Base-by-base conservation (phyloP, 1,140 invertebrate genomes). In the Arion vulgaris region DNA sequence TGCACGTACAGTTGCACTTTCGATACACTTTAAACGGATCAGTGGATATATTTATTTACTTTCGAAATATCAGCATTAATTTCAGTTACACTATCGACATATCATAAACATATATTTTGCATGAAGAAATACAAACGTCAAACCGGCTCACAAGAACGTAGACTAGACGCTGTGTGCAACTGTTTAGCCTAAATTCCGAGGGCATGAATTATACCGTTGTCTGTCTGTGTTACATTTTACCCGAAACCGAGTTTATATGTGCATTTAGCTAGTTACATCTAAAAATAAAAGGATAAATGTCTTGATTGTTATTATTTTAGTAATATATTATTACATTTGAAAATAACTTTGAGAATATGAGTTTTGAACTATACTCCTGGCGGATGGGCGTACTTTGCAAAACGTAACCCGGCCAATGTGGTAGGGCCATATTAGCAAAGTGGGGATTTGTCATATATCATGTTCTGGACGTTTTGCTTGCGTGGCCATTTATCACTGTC, bases 161-260 rank as follows among this genome's bases (percentile, higher is more conserved):
- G n/a, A 66, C 62, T n/a, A n/a, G n/a, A n/a, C n/a, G n/a, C n/a
- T n/a, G 62, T 28, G 62, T 66, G 28, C 62, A 66, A 28, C 28
- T 28, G 62, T 32, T 28, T 66, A 66, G 62, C 62, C n/a, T 66
- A 34, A 66, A 66, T 66, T 66, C 62, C 62, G 19, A 66, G 28
- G 62, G 62, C 32, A 34, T 66, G 57, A 62, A 62, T 62, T 62
- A 62, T n/a, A 15, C 15, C 57, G 15, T n/a, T 62, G 57, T 62
- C 57, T n/a, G 5, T 32, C n/a, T 32, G 4, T 26, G 17, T 57
- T 57, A 57, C 62, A 17, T 17, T 66, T 66, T 66, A 57, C 2
- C 4, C 4, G 9, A 19, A 11, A 57, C 5, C 7, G 19, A n/a
- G 17, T 57, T 2, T 23, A 23, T 19, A 23, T 11, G 26, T 19